Evolutionary conservation across 2,888 invertebrate genomes (phyloP), one percentile per base, ranked within the genome.

Genomic region (Serripes groenlandicus): DNA sequence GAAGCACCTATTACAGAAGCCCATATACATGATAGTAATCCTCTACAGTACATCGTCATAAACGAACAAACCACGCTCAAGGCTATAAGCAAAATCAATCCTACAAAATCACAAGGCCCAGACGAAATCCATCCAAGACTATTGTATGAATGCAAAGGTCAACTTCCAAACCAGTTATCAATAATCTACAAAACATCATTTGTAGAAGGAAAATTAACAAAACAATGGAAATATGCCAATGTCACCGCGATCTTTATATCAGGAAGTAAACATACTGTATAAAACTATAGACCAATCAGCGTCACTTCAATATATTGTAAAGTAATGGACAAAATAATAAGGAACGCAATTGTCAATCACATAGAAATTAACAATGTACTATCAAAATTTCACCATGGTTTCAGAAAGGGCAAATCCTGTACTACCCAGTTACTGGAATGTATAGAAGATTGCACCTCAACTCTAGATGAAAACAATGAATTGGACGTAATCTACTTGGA

Each of bases 201-300:
- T 5, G 5, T n/a, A 21, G 18, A 42, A 28, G 81, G 69, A 5
- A 35, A 49, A 66, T 26, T 81, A 7, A 68, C 81, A 30, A 21
- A 71, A 28, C 32, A 60, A 18, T 76, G 76, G 81, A 81, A 68
- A 72, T n/a, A 28, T 30, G 76, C 69, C 0, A 79, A 79, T 18
- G 54, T 79, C 1, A 70, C 64, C 9, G 35, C 62, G 26, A 81
- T 81, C 2, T 34, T 54, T 28, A 76, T 72, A 35, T 52, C 56
- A 49, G 66, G 68, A n/a, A 32, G 26, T 28, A 72, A 76, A 37
- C 26, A 28, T 7, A 54, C 49, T 9, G 42, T 42, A 18, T 9
- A 42, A 18, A 76, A 76, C 23, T 76, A 76, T 58, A 56, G 76
- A 30, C 81, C 81, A 52, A 76, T 81, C 2, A 70, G 70, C 0